Conservation (phyloP, 2,797 vertebrate genomes). For the Chromis chromis region DNA sequence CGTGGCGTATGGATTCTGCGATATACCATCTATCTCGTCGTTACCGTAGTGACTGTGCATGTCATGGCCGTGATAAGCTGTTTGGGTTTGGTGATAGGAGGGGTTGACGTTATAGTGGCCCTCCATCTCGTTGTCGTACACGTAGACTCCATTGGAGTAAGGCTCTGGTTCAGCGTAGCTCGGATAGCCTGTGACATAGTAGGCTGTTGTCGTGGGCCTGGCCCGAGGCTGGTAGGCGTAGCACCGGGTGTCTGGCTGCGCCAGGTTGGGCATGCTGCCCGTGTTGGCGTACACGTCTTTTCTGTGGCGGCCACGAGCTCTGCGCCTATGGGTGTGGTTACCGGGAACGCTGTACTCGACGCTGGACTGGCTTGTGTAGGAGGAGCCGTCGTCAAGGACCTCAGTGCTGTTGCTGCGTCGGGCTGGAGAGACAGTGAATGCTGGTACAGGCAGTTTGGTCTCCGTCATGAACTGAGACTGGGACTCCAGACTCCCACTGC, state of each 20-base stretch:
- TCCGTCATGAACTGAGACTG: constrained; percentile 88
- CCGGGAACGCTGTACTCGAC: constrained; percentile 87
- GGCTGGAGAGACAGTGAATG: constrained; percentile 80
- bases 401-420: constrained; percentile 96
- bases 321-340: constrained; percentile 83
- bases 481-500: constrained; percentile 95
- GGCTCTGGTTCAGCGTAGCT: constrained; percentile 85
- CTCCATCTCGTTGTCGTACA: constrained; percentile 92
- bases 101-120: constrained; percentile 94
- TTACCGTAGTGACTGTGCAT: constrained; percentile 84
- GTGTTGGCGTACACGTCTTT: constrained; percentile 89
- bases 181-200: constrained; percentile 90
- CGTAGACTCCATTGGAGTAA: constrained; percentile 85
- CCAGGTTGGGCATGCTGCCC: constrained; percentile 97
- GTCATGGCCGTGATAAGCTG: constrained; percentile 82
- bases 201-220: constrained; percentile 87
- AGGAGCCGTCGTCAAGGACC: constrained; percentile 93
- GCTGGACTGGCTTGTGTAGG: constrained; percentile 97
- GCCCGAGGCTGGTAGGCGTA: constrained; percentile 81
- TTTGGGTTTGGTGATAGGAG: constrained; percentile 79
- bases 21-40: constrained; percentile 85
- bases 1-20: constrained; percentile 92
- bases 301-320: constrained; percentile 88
- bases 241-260: constrained; percentile 87
- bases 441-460: constrained; percentile 74